Percentiles rank a stretch among this genome's conserved stretches.
Evolutionary conservation across 2,113 vertebrate genomes (phyloP).

Genomic region (Porphyrio hochstetteri): DNA sequence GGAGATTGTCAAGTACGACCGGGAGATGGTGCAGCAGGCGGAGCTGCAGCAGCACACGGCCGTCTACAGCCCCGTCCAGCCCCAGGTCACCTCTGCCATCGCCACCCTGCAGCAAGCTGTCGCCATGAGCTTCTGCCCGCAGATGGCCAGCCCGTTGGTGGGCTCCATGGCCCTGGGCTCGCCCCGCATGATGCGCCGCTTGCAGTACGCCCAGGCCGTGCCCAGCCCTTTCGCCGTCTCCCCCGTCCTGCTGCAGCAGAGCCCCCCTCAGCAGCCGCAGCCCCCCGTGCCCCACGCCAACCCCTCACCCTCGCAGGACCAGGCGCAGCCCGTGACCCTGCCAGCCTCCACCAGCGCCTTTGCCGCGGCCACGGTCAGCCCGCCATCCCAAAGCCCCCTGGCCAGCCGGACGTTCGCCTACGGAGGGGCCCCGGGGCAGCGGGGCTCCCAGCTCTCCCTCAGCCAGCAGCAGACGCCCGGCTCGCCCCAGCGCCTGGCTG

Average conservation of each 20-base stretch:
- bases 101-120: conserved; percentile 94
- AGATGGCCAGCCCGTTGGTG: conserved; percentile 84
- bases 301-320: conserved; percentile 66
- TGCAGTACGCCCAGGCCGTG: conserved; percentile 86
- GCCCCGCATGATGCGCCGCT: conserved; percentile 85
- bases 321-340: neutral
- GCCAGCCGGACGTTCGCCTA: conserved; percentile 85
- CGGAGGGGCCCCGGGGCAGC: conserved; percentile 61
- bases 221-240: conserved; percentile 82
- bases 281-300: conserved; percentile 73
- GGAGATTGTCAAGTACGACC: conserved; percentile 97
- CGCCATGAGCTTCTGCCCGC: conserved; percentile 95
- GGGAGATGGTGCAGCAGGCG: conserved; percentile 95
- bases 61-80: conserved; percentile 77
- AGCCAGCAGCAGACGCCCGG: conserved; percentile 79
- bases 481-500: conserved; percentile 78
- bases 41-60: conserved; percentile 84
- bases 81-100: conserved; percentile 86
- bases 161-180: conserved; percentile 84
- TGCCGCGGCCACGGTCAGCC: conserved; percentile 78
- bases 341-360: conserved; percentile 69
- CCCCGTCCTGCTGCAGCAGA: conserved; percentile 79
- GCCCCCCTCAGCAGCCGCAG: conserved; percentile 72
- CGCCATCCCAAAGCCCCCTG: conserved; percentile 82
- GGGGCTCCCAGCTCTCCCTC: conserved; percentile 88